Evolutionary conservation across 2,797 vertebrate species (phyloP), one percentile per base, ranked within the genome.

Genomic region (Vespertilio murinus): DNA sequence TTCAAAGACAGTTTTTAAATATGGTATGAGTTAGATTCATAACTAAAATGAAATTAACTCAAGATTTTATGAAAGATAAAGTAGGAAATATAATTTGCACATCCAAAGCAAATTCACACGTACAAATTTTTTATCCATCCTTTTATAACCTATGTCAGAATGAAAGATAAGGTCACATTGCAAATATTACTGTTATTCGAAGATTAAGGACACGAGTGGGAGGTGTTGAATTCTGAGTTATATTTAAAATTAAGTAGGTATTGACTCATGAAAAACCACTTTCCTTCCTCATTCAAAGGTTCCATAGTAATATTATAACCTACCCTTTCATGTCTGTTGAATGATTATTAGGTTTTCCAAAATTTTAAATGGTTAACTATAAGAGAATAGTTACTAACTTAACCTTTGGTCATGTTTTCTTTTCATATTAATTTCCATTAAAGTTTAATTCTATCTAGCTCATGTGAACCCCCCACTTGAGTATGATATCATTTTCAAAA

Each of bases 41-140:
- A 38, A 82, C 10, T 69, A 65, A 93, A 86, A 61, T 45, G 82
- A 84, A 89, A 59, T 69, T 92, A 33, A 70, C 5, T 90, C 20
- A 82, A 80, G 56, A 47, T 88, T 87, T 80, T 84, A 74, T 85
- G 5, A 88, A 89, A 87, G n/a, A 61, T 59, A 87, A 93, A 77
- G 70, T 35, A 40, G 42, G 38, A 86, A 84, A 69, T 22, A 18
- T 47, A 74, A 93, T 40, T 90, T 49, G 83, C 65, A 56, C n/a
- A 61, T 91, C 16, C 11, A 69, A 69, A 93, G 23, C 7, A 45
- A 77, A 67, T 3, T 73, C 61, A 77, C 28, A 75, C 6, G 35
- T 40, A 73, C 0, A 64, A 40, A 28, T 82, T 79, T 52, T 45
- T 17, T 8, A 12, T 7, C 1, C 45, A 52, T 52, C 6, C 49